Conservation (phyloP, 2,888 invertebrate genomes). For the Limnephilus auricula region DNA sequence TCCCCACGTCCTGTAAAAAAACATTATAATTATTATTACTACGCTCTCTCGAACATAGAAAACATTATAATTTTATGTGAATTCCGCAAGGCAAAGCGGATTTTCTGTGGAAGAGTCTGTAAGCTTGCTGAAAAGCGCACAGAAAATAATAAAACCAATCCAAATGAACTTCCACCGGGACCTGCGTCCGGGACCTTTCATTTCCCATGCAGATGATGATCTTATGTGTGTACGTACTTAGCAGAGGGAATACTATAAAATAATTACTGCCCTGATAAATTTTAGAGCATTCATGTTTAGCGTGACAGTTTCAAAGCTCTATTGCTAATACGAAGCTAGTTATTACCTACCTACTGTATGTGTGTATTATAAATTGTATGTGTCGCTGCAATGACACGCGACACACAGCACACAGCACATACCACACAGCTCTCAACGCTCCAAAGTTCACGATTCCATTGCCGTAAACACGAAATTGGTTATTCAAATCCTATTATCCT, state of each 20-base stretch:
- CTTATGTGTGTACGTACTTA: background rate
- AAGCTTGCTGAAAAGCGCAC: background rate
- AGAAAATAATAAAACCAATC: background rate
- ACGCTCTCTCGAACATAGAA: background rate
- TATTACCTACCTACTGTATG: background rate
- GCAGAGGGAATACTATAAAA: background rate
- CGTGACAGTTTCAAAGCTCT: background rate
- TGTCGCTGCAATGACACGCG: background rate
- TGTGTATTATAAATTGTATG: background rate
- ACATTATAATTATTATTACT: too few relatives aligned
- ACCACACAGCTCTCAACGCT: background rate
- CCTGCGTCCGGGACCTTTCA: background rate
- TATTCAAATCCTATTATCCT: slow-evolving; percentile 61
- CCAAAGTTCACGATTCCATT: slow-evolving; percentile 34
- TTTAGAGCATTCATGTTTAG: background rate
- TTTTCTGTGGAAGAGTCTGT: background rate
- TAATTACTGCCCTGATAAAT: background rate
- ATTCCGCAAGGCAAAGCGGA: too few relatives aligned
- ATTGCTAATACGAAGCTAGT: background rate
- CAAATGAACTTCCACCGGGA: background rate
- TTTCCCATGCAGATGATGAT: background rate
- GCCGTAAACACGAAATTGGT: slow-evolving; percentile 48
- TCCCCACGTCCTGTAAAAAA: too few relatives aligned
- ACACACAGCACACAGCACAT: background rate
- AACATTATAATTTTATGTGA: background rate